Conservation (phyloP, 2,797 vertebrate genomes). For the Smutsia gigantea region DNA sequence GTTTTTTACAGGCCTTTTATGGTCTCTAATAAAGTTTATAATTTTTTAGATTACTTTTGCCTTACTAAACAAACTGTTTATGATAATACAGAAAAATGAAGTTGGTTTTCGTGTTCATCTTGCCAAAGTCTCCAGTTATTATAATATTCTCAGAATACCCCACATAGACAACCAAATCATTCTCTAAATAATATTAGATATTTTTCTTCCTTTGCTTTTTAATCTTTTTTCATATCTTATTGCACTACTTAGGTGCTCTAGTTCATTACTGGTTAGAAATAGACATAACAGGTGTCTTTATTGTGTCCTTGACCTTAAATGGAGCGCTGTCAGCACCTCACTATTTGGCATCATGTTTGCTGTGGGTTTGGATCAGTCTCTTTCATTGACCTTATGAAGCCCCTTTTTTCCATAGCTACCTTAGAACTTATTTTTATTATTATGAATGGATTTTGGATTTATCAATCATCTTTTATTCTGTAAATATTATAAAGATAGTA, state of each 20-base stretch:
- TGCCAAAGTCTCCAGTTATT: not conserved
- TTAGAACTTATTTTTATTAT: not conserved
- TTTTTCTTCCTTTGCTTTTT: not conserved
- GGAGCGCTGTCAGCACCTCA: not conserved
- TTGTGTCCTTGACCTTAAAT: not conserved
- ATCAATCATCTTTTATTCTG: not conserved
- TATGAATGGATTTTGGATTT: not conserved
- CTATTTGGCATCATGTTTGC: not conserved
- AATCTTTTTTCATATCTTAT: not conserved
- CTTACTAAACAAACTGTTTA: not conserved
- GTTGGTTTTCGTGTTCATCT: not conserved
- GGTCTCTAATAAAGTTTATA: not conserved
- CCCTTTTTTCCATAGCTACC: not conserved
- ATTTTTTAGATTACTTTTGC: not conserved
- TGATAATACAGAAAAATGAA: not conserved
- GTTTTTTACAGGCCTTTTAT: not conserved
- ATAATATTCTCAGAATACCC: not conserved
- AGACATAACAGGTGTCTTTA: not conserved
- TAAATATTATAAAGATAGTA: not conserved
- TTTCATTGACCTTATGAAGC: not conserved
- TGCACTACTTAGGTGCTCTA: not conserved
- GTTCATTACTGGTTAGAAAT: not conserved
- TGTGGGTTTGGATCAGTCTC: not conserved
- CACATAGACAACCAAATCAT: not conserved
- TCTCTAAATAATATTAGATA: not conserved